Conservation (phyloP, 2,113 vertebrate species). For the Corydoras sp. region DNA sequence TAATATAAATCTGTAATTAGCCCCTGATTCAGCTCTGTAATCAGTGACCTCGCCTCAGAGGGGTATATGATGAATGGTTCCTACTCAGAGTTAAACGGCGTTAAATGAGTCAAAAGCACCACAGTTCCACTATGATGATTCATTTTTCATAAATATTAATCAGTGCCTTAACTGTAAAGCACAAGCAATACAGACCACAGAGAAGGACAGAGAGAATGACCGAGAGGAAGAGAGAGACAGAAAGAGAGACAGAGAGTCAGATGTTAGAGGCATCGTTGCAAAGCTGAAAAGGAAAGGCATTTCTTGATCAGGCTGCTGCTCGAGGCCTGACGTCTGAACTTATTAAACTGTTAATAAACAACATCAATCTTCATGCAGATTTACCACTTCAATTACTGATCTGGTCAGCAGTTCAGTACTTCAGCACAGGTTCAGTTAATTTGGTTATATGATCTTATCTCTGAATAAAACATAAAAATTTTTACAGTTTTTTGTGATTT, state of each 20-base stretch:
- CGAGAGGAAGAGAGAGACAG: not conserved
- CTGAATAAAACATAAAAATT: too few species aligned
- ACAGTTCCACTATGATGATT: constrained; percentile 68
- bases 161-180: constrained; percentile 51
- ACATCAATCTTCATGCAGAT: not conserved
- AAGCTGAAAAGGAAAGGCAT: constrained; percentile 25
- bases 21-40: constrained; percentile 42
- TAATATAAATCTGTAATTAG: constrained; percentile 60
- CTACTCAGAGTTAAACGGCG: constrained; percentile 68
- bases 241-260: constrained; percentile 15
- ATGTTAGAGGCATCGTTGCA: constrained; percentile 15
- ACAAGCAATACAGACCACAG: constrained; percentile 15
- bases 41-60: constrained; percentile 60
- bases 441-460: too few species aligned
- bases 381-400: not conserved
- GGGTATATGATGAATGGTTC: constrained; percentile 68
- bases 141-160: constrained; percentile 71
- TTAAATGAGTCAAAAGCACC: constrained; percentile 61
- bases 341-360: constrained; percentile 18
- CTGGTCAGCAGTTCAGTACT: too few species aligned
- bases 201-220: not conserved
- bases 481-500: too few species aligned
- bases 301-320: not conserved
- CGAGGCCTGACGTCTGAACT: not conserved
- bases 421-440: too few species aligned